Base-by-base conservation (phyloP, 2,113 vertebrate species). In the Noturus placidus region DNA sequence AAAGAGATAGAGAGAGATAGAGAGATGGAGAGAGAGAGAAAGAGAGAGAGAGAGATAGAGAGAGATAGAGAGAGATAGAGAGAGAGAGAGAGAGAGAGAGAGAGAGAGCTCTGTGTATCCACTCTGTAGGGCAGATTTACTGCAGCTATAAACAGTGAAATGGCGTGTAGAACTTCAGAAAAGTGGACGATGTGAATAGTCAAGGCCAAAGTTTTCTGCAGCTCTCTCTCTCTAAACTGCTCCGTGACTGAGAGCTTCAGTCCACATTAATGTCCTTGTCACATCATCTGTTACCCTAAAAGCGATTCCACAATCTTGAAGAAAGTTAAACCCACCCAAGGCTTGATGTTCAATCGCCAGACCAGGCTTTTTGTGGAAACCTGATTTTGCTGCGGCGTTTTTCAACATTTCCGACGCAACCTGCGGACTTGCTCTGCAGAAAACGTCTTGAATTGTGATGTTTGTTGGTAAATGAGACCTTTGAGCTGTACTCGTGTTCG, bases 61-160 rank as follows among this genome's bases (percentile, higher is more conserved):
- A 79, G n/a, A 11, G 78, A 56, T n/a, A 57, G 50, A 79, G 50
- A 17, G 77, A 19, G 27, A 78, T 46, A 46, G 7, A 46, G 52
- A 35, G 52, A 79, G 50, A 79, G n/a, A 11, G 78, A 56, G 52
- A 57, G 50, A 79, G 50, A 17, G 77, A 19, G 27, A 78, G 76
- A 8, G 76, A 78, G 46, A 20, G n/a, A 79, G 17, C 13, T 13
- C 8, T 13, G 54, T 10, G 6, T 79, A n/a, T 20, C 76, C 27
- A 54, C 22, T 83, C 82, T 85, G 54, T 63, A 38, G 83, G 11
- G 15, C 69, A 85, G 67, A 74, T 59, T 76, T 76, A 59, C 52
- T 74, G 52, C 33, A 76, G 69, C 33, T 76, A n/a, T 46, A 57
- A 56, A 54, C 61, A 7, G 4, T 2, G 15, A 10, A 50, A 52